Base-by-base conservation (phyloP, 2,797 vertebrate species). In the Microctenopoma lineatum region DNA sequence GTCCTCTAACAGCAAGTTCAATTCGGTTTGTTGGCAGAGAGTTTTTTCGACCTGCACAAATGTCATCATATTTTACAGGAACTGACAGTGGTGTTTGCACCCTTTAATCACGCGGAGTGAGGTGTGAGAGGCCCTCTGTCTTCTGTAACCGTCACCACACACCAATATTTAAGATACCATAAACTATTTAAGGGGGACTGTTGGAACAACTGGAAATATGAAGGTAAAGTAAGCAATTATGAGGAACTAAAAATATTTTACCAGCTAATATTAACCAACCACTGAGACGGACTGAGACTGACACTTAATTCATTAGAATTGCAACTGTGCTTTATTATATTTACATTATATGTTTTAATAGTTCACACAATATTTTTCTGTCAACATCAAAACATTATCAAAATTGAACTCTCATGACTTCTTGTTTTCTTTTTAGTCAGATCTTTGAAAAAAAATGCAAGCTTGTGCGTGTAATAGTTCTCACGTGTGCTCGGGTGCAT, bases 401-500 rank as follows among this genome's bases (percentile, higher is more conserved):
- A 4, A 13, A 3, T 15, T 41, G 14, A 4, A 15, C 4, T 38
- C 36, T 38, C 36, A 38, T 11, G 36, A 38, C 32, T 44, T 32
- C 58, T 36, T 53, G 56, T 42, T 5, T 44, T 47, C 15, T 25
- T 2, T 2, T 56, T 36, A 15, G 42, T 65, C 46, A 52, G 45
- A 64, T 46, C 14, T 39, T 11, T 16, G 73, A 67, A 21, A 67
- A 76, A 83, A 80, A 80, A 46, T 75, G 14, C 38, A 44, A 61
- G 70, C 58, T 21, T 48, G 29, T 55, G 21, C 51, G 21, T 71
- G 51, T 79, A 72, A 80, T 74, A 69, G 36, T 45, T 60, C 65
- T 79, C 83, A 83, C 72, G 15, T 84, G 83, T 26, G 39, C 58
- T 52, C 39, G 51, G 53, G 42, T 50, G 21, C 66, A 52, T 60